Evolutionary conservation across 2,888 invertebrate species (phyloP), one percentile per base, ranked within the genome.

Genomic region (Brenthis daphne): DNA sequence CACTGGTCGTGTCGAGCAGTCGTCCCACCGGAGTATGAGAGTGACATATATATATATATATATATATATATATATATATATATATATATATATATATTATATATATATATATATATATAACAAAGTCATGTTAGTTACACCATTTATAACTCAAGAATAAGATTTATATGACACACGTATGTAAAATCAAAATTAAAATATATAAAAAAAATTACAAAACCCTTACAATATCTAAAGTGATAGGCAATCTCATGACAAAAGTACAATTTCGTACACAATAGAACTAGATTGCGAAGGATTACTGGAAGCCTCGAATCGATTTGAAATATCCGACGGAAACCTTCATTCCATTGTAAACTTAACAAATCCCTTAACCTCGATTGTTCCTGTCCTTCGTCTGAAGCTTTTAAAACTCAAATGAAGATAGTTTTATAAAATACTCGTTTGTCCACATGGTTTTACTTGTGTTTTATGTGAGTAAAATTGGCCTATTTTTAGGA

Each of bases 271-370:
- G n/a, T 14, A 37, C 51, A 61, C 61, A 61, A 61, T 61, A 53
- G 61, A 53, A 54, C 57, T 63, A 63, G 57, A 66, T 66, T 66
- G 69, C 69, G 64, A 63, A 66, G 73, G 71, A 69, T 73, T 71
- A 71, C 57, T 53, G n/a, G 48, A 47, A 43, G 51, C 55, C 54
- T 64, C 54, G 69, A 65, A 69, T 69, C 69, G 67, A 71, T 69
- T 71, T 68, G 65, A 65, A 69, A 68, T 70, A 69, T 71, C 71
- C 67, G 60, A 64, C 68, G 61, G 71, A 54, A 58, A 71, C 37
- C 43, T 68, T 70, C 63, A 66, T 64, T 69, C 58, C 67, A 65
- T 65, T 71, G 71, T 65, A 73, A 65, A 67, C 63, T 69, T 63
- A 43, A 69, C 69, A 65, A 66, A 73, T 73, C 69, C 65, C 53